phyloP scores from a whole-genome alignment of 30 jellyfish, hydroid and myxozoan genomes.

The Aurelia aurita region DNA sequence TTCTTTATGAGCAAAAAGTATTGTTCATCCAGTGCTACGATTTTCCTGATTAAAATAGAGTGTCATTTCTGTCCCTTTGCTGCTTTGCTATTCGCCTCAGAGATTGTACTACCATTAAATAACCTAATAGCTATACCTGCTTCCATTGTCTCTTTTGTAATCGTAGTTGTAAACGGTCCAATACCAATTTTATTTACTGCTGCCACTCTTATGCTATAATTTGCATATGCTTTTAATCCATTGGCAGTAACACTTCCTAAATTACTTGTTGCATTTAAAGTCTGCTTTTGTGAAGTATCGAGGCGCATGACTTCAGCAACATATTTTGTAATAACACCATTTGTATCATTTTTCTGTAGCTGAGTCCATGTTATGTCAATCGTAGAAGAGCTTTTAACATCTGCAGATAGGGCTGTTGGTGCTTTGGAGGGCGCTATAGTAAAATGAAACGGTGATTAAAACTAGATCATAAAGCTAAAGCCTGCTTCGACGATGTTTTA shows the following conservation, averaged over 20 bases:
- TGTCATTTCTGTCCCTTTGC: too few relatives aligned
- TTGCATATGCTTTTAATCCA: slow-evolving; percentile 51
- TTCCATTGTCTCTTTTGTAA: slow-evolving; percentile 24
- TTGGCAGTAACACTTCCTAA: not conserved
- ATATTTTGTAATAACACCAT: slow-evolving; percentile 50
- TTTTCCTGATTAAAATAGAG: too few relatives aligned
- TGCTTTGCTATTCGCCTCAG: too few relatives aligned
- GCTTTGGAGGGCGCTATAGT: slow-evolving; percentile 52
- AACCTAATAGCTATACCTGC: slow-evolving; percentile 23
- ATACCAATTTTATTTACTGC: slow-evolving; percentile 49
- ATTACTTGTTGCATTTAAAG: not conserved
- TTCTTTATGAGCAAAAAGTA: too few relatives aligned
- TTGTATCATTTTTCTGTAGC: slow-evolving; percentile 54
- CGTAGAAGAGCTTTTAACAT: slow-evolving; percentile 1
- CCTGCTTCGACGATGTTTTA: too few relatives aligned
- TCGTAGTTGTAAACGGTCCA: slow-evolving; percentile 52
- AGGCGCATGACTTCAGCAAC: not conserved
- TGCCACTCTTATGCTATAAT: slow-evolving; percentile 60
- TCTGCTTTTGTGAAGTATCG: not conserved
- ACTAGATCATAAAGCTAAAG: too few relatives aligned
- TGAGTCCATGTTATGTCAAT: slow-evolving; percentile 37
- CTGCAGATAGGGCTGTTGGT: slow-evolving; percentile 22
- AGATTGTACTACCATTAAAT: too few relatives aligned
- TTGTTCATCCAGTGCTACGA: too few relatives aligned
- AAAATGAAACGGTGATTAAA: not conserved